Evolutionary conservation across 2,888 invertebrate genomes (phyloP).

Genomic region (Eilema caniola): DNA sequence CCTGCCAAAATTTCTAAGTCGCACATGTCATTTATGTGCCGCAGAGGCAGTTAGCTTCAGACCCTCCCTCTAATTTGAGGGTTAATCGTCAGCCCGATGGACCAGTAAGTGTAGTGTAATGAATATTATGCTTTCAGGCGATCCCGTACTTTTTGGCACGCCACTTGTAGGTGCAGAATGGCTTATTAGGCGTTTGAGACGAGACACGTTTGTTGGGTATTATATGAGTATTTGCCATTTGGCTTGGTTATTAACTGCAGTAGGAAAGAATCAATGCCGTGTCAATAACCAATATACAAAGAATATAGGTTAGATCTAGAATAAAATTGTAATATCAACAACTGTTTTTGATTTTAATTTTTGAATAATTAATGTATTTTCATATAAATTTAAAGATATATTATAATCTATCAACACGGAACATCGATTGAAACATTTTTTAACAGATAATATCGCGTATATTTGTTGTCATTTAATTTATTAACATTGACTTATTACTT

Average conservation of each 20-base stretch:
- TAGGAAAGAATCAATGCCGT: no score
- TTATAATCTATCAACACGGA: no score
- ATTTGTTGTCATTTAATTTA: no score
- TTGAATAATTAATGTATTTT: no score
- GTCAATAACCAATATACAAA: background rate
- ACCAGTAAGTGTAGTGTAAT: slow-evolving; percentile 76
- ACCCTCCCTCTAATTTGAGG: slow-evolving; percentile 73
- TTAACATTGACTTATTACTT: no score
- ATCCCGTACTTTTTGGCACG: slow-evolving; percentile 56
- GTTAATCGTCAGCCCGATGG: slow-evolving; percentile 75
- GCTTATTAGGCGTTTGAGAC: background rate
- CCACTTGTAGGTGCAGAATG: slow-evolving; percentile 33
- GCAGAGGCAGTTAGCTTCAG: slow-evolving; percentile 74
- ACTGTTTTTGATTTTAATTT: no score
- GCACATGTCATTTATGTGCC: slow-evolving; percentile 73
- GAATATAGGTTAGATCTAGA: no score
- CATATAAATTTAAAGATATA: no score
- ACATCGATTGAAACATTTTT: no score
- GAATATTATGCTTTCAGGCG: slow-evolving; percentile 68
- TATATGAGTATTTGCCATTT: background rate
- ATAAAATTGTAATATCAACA: no score
- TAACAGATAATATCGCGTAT: no score
- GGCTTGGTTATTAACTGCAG: background rate
- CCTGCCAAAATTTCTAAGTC: slow-evolving; percentile 58
- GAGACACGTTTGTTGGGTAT: background rate